Evolutionary conservation across 92 coral and sea anemone species (phyloP).

Genomic region (Porites divaricata): DNA sequence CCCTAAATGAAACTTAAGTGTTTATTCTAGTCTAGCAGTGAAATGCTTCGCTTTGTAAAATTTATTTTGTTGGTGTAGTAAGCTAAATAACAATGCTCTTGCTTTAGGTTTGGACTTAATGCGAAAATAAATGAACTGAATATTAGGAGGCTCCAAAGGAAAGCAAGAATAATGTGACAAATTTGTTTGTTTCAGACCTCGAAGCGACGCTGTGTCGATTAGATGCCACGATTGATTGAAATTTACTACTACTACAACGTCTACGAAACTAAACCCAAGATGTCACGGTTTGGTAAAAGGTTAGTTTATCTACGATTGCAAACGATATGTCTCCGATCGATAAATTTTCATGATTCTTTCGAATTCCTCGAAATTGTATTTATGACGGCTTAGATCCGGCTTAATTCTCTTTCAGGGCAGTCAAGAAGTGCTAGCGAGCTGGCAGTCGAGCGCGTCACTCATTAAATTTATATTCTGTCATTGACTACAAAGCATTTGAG

Average conservation of each 20-base stretch:
- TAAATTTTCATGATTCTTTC: slow-evolving; percentile 15
- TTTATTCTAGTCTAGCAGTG: slow-evolving; percentile 37
- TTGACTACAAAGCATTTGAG: slow-evolving; percentile 52
- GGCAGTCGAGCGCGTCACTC: slow-evolving; percentile 52
- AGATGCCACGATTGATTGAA: slow-evolving; percentile 30
- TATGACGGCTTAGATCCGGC: slow-evolving; percentile 71
- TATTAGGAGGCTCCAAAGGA: slow-evolving; percentile 5
- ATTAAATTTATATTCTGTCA: slow-evolving; percentile 66
- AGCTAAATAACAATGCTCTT: slow-evolving; percentile 23
- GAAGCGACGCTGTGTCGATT: slow-evolving; percentile 19
- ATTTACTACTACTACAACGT: slow-evolving; percentile 35
- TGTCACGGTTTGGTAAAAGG: slow-evolving; percentile 39
- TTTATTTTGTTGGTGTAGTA: slow-evolving; percentile 38
- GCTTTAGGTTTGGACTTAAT: slow-evolving; percentile 34
- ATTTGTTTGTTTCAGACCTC: slow-evolving; percentile 27
- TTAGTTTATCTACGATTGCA: slow-evolving; percentile 31
- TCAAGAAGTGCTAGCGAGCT: slow-evolving; percentile 59
- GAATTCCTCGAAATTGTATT: slow-evolving; percentile 37
- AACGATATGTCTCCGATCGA: slow-evolving; percentile 13
- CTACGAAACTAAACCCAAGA: slow-evolving; percentile 22
- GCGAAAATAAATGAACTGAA: slow-evolving; percentile 14
- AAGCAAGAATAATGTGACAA: slow-evolving; percentile 17
- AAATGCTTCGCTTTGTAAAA: slow-evolving; percentile 37
- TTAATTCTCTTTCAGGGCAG: slow-evolving; percentile 79
- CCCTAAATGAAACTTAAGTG: slow-evolving; percentile 6